phyloP scores from a whole-genome alignment of 2,888 invertebrate genomes.

The Epirrhoe tristata region DNA sequence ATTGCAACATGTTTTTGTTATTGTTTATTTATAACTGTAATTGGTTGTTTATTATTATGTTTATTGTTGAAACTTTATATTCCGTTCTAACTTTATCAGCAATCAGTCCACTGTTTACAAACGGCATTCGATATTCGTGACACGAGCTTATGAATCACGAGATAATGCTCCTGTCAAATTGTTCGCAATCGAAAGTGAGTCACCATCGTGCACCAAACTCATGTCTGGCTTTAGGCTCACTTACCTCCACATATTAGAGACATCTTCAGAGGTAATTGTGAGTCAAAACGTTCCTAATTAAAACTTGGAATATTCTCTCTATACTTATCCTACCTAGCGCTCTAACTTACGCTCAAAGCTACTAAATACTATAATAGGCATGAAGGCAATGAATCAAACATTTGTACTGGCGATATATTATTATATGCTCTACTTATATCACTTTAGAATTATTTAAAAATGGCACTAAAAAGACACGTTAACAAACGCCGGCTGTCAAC shows the following conservation, averaged over 20 bases:
- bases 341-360: slow-evolving; percentile 72
- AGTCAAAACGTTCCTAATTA: slow-evolving; percentile 55
- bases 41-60: slow-evolving; percentile 5
- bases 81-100: slow-evolving; percentile 7
- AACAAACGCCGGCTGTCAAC: slow-evolving; percentile 36
- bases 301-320: slow-evolving; percentile 42
- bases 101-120: slow-evolving; percentile 32
- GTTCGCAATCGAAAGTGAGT: slow-evolving; percentile 41
- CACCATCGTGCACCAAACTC: slow-evolving; percentile 33
- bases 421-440: slow-evolving; percentile 70
- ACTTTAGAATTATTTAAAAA: slow-evolving; percentile 65
- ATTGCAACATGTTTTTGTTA: neutral
- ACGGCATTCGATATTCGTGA: slow-evolving; percentile 43
- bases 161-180: slow-evolving; percentile 44
- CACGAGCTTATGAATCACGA: slow-evolving; percentile 44
- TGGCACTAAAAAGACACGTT: slow-evolving; percentile 84
- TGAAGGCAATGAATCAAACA: slow-evolving; percentile 78
- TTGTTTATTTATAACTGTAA: slow-evolving; percentile 5
- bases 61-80: neutral
- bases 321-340: slow-evolving; percentile 70
- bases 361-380: slow-evolving; percentile 69
- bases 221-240: slow-evolving; percentile 48
- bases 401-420: slow-evolving; percentile 82
- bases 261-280: slow-evolving; percentile 62
- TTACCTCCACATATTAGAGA: slow-evolving; percentile 82